Conservation (phyloP, 2,888 invertebrate species). For the Cheilosia vulpina region DNA sequence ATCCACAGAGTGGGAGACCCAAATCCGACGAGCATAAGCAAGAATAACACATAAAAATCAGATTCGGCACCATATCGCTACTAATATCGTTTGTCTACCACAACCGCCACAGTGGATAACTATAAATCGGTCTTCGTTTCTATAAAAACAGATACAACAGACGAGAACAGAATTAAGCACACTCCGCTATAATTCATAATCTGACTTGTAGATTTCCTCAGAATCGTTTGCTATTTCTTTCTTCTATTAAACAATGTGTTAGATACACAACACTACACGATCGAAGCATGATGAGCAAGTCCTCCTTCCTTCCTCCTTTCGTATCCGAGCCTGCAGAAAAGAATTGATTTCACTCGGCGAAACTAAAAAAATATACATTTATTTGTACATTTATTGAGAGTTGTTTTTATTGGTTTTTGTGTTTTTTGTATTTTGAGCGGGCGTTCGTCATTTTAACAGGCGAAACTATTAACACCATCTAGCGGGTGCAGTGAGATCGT, state of each 20-base stretch:
- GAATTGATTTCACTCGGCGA: too few relatives aligned
- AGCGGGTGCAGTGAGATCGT: slow-evolving; percentile 1
- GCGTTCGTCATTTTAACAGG: neutral
- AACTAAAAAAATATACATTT: too few relatives aligned
- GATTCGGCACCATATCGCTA: slow-evolving; percentile 12
- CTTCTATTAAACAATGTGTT: neutral
- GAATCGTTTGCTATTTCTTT: slow-evolving; percentile 16
- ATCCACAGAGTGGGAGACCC: slow-evolving; percentile 25
- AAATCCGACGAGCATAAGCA: neutral
- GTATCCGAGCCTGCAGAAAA: too few relatives aligned
- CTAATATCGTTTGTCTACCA: slow-evolving; percentile 25
- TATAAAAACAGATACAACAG: slow-evolving; percentile 1
- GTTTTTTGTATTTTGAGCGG: neutral
- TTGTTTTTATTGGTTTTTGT: neutral
- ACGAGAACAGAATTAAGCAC: slow-evolving; percentile 17
- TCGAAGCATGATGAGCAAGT: too few relatives aligned
- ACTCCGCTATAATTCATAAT: slow-evolving; percentile 52
- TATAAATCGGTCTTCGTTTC: slow-evolving; percentile 42
- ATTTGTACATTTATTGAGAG: too few relatives aligned
- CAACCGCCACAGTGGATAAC: slow-evolving; percentile 49
- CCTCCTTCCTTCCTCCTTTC: too few relatives aligned
- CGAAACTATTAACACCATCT: slow-evolving; percentile 8
- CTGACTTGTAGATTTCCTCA: slow-evolving; percentile 42
- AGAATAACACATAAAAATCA: slow-evolving; percentile 29
- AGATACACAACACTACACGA: neutral